Evolutionary conservation across 2,888 invertebrate genomes (phyloP).

Genomic region (Euphydryas editha): DNA sequence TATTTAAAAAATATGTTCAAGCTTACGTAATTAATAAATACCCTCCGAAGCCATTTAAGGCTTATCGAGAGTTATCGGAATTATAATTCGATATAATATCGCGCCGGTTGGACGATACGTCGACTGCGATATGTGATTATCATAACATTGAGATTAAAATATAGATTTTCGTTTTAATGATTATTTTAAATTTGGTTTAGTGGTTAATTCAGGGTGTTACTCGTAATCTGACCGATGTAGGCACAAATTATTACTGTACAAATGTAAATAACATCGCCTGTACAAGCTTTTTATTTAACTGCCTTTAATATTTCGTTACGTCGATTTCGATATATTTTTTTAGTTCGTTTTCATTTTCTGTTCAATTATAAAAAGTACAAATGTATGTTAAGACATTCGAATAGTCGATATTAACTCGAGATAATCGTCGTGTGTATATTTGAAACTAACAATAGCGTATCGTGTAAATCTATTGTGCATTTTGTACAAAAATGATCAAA

Average conservation of each 20-base stretch:
- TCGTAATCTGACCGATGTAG: conserved; percentile 35
- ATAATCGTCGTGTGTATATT: conserved; percentile 60
- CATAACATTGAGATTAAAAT: conserved; percentile 12
- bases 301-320: conserved; percentile 58
- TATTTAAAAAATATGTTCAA: no score
- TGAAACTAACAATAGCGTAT: conserved; percentile 55
- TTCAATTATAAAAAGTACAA: conserved; percentile 80
- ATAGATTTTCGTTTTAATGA: conserved; percentile 12
- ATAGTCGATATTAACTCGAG: conserved; percentile 38
- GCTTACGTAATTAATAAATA: neutral
- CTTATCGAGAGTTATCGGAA: neutral
- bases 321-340: conserved; percentile 49
- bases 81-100: neutral
- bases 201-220: conserved; percentile 38
- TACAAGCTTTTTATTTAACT: conserved; percentile 55
- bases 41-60: neutral
- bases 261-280: conserved; percentile 67
- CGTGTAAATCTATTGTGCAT: conserved; percentile 59
- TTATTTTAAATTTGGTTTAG: conserved; percentile 23
- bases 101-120: neutral
- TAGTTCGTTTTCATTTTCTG: conserved; percentile 52
- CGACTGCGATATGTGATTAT: conserved; percentile 6
- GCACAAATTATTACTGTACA: conserved; percentile 51
- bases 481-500: conserved; percentile 72
- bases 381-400: conserved; percentile 68